Evolutionary conservation across 2,797 vertebrate species (phyloP), one percentile per base, ranked within the genome.

Genomic region (Tragopan temminckii): DNA sequence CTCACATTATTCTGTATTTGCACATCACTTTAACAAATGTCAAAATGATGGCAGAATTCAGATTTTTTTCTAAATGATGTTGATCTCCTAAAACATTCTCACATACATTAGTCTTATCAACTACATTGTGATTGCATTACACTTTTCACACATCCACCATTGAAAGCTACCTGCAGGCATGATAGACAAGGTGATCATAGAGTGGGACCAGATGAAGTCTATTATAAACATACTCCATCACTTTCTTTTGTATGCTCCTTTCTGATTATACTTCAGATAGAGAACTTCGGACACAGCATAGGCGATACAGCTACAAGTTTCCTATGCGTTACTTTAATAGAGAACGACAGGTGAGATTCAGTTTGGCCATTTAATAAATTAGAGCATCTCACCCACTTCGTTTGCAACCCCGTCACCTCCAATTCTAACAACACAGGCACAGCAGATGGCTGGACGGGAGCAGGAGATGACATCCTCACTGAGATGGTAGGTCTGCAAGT

Each of bases 231-330:
- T 8, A 48, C 7, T 61, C 35, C 20, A 50, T 14, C 27, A 4
- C n/a, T 38, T 42, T n/a, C 46, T 80, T 66, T 40, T 12, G 0
- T 9, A 6, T 1, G 8, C 5, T 27, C 45, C 25, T 40, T 58
- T 62, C 69, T 78, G 53, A 77, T 68, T 3, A 21, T 16, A 19
- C 5, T 42, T 40, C 11, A 35, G 5, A 24, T 19, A 46, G 36
- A 50, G 5, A 45, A 8, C 3, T 21, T 48, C 7, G 8, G 31
- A 27, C 69, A 35, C 35, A 80, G 48, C 0, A 0, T 4, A 29
- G 0, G 2, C 11, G 12, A 64, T 19, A 11, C 1, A 13, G 20
- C 21, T 24, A n/a, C 18, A 12, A 9, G 16, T 52, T 88, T 36
- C 43, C 57, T 35, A 1, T 1, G 23, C 1, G 0, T 23, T 55